Evolutionary conservation across 1,140 invertebrate genomes (phyloP), one percentile per base, ranked within the genome.

Genomic region (Contarinia nasturtii): DNA sequence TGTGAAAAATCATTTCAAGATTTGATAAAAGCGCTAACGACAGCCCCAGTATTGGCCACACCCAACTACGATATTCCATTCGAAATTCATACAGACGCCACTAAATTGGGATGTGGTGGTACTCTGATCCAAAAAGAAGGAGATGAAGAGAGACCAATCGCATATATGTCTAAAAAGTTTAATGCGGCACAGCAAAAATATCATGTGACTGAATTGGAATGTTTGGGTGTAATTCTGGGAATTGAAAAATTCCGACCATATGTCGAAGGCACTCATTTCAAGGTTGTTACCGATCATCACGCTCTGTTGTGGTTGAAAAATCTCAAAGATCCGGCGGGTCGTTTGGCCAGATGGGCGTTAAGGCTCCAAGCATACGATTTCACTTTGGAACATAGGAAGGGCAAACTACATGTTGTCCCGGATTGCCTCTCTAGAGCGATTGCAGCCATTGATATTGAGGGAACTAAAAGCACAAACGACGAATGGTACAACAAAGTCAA

Each of bases 191-290:
- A 72, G 54, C 49, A 38, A 22, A 64, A 67, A 37, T 70, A 65
- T 38, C 49, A 44, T 1, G 57, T 53, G 11, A 61, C 56, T 1
- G 62, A 68, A 49, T 17, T 55, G 46, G 67, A 69, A 55, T 52
- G 54, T 48, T 50, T 71, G 8, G 65, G 65, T 1, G 51, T 69
- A 5, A 48, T 68, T 11, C 59, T 51, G 53, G 60, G 59, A 1
- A 51, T 67, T 7, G 48, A 60, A 18, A 56, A 63, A 45, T 64
- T 64, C 47, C 43, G 50, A 46, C 47, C 18, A 15, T 57, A 49
- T n/a, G 38, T 55, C 45, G 53, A 57, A 44, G 57, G 55, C 14
- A 55, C 38, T 1, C 27, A 58, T 17, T 58, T 70, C 18, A 55
- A 19, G 1, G 52, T 67, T 1, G 47, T 56, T 0, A 59, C 53